Conservation (phyloP, 2,113 vertebrate species). For the Melozone crissalis region DNA sequence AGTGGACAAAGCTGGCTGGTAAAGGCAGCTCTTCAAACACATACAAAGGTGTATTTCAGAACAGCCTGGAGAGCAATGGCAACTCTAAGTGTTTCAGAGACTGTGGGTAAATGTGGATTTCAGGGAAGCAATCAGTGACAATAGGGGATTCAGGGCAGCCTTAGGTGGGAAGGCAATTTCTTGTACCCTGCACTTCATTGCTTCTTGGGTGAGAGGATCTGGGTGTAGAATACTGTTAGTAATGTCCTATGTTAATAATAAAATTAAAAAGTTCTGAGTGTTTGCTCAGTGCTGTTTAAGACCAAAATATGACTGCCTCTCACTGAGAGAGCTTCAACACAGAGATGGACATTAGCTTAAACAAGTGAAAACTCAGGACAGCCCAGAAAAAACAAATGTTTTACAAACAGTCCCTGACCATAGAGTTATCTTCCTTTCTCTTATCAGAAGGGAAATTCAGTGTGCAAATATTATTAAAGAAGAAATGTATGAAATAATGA, state of each 20-base stretch:
- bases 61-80: not conserved
- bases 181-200: not conserved
- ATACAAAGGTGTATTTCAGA: not conserved
- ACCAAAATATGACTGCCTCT: not conserved
- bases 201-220: not conserved
- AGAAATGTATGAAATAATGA: slow-evolving; percentile 67
- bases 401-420: not conserved
- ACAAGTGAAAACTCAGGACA: not conserved
- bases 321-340: not conserved
- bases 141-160: not conserved
- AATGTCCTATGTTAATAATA: not conserved
- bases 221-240: not conserved
- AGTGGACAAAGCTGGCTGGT: not conserved
- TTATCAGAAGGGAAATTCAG: slow-evolving; percentile 5
- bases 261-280: not conserved
- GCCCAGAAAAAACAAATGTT: not conserved
- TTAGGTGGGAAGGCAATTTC: not conserved
- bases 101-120: not conserved
- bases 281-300: not conserved
- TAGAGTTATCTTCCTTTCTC: not conserved
- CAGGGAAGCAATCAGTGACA: not conserved
- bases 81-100: not conserved
- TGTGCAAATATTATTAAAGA: slow-evolving; percentile 69
- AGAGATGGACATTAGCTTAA: not conserved
- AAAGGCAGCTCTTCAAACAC: not conserved